Evolutionary conservation across 2,888 invertebrate genomes (phyloP), one percentile per base, ranked within the genome.

Genomic region (Oxystoma pomonae): DNA sequence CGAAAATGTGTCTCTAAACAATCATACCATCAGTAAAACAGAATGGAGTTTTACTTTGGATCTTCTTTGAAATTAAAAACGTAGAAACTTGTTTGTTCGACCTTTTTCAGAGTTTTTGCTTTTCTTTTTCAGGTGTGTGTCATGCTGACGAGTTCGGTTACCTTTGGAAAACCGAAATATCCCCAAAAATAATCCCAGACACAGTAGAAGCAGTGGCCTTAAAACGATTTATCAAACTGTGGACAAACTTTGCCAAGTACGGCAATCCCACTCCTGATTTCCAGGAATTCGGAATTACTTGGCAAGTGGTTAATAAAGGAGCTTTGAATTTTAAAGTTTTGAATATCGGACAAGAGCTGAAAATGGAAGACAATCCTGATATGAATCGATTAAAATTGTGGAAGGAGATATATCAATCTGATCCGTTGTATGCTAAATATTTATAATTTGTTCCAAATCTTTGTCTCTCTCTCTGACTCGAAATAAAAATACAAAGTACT

Each of bases 161-260:
- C 58, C 61, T 75, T 1, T 74, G 72, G 61, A 72, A 72, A 66
- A 69, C 62, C 18, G 16, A 62, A 0, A 35, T 65, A 7, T 68
- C 69, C 1, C 69, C 68, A 2, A 35, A 35, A 18, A 64, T 75
- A 9, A 59, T 65, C 16, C 61, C 67, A 2, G 70, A 68, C 3
- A 73, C 73, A 51, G 16, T 66, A n/a, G 76, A 76, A 69, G 73
- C 74, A 20, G 57, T 66, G 17, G 62, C 68, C 5, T 62, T 75
- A 20, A 66, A 68, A 57, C 66, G 71, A 20, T 69, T 76, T 60
- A 64, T 72, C 7, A 72, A 67, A 57, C 55, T 76, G 12, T 76
- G 76, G 76, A 70, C 73, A 1, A 75, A 75, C 66, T 76, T 76
- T 63, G 76, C 76, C 2, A 70, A 64, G 61, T 68, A 56, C 59